Conservation (phyloP, 1,140 invertebrate species). For the Harpegnathos saltator region DNA sequence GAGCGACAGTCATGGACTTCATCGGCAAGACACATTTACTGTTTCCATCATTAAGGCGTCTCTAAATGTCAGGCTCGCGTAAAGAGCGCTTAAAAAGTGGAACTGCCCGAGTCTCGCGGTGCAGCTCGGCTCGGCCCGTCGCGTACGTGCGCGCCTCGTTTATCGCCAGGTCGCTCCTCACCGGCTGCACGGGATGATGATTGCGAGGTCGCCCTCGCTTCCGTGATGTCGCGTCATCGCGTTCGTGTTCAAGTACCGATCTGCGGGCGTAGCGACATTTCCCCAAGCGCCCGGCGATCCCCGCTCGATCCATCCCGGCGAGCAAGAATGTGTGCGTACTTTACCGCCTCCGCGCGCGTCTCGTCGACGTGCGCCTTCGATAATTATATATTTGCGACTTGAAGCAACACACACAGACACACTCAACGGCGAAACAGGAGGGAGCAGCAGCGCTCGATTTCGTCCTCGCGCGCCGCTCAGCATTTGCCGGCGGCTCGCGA, state of each 20-base stretch:
- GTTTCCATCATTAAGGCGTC: slow-evolving; percentile 66
- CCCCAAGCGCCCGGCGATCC: too few species aligned
- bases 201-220: not conserved
- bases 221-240: too few species aligned
- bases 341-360: too few species aligned
- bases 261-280: too few species aligned
- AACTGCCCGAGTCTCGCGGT: too few species aligned
- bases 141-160: not conserved
- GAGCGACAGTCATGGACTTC: slow-evolving; percentile 65
- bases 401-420: slow-evolving; percentile 4
- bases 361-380: slow-evolving; percentile 48
- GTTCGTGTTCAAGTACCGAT: too few species aligned
- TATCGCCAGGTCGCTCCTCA: not conserved
- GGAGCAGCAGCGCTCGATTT: slow-evolving; percentile 6
- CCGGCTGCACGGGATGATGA: not conserved
- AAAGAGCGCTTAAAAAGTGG: slow-evolving; percentile 24
- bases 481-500: slow-evolving; percentile 64
- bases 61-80: slow-evolving; percentile 43
- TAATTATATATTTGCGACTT: slow-evolving; percentile 68
- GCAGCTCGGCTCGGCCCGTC: not conserved
- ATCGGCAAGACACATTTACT: slow-evolving; percentile 64
- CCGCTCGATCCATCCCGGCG: too few species aligned
- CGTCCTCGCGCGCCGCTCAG: slow-evolving; percentile 53
- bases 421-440: not conserved
- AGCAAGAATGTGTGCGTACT: not conserved